Percentiles rank a stretch among this genome's conserved stretches.
Evolutionary conservation across 2,888 invertebrate species (phyloP).

Genomic region (Alsophila aescularia): DNA sequence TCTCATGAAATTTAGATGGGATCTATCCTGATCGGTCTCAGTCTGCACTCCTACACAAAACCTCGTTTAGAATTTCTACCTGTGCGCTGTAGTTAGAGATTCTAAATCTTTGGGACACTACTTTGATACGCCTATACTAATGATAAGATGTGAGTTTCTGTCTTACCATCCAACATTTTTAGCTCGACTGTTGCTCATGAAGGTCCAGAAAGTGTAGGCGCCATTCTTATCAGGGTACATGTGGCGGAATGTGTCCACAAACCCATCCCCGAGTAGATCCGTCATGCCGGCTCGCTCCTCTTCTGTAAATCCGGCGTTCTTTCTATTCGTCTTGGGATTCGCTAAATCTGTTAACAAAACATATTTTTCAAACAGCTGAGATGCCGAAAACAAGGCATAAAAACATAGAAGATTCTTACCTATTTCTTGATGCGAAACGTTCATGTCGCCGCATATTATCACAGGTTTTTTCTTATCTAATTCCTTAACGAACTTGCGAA

Average conservation of each 20-base stretch:
- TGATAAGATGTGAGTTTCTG: background rate
- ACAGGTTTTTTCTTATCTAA: constrained; percentile 96
- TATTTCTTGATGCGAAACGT: constrained; percentile 98
- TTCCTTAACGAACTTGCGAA: constrained; percentile 90
- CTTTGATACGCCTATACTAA: no score
- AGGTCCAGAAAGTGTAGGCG: constrained; percentile 98
- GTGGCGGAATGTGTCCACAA: constrained; percentile 94
- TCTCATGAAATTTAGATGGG: no score
- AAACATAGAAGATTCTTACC: constrained; percentile 77
- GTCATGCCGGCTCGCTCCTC: constrained; percentile 97
- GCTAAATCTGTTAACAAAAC: constrained; percentile 88
- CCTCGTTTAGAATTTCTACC: no score
- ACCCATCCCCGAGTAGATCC: constrained; percentile 91
- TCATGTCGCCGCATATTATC: constrained; percentile 98
- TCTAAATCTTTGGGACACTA: no score
- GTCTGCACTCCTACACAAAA: no score
- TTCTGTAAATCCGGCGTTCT: constrained; percentile 97
- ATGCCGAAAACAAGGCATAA: background rate
- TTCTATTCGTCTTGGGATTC: constrained; percentile 96
- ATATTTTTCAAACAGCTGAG: constrained; percentile 1
- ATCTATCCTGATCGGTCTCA: no score
- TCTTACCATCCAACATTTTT: constrained; percentile 97
- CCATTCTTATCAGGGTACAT: constrained; percentile 93
- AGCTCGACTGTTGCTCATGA: constrained; percentile 92
- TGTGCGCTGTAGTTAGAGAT: no score